These are phyloP conservation scores for Clangula hyemalis DNA, from an alignment of 2,797 vertebrate genomes.

Conservation along the genomic window DNA sequence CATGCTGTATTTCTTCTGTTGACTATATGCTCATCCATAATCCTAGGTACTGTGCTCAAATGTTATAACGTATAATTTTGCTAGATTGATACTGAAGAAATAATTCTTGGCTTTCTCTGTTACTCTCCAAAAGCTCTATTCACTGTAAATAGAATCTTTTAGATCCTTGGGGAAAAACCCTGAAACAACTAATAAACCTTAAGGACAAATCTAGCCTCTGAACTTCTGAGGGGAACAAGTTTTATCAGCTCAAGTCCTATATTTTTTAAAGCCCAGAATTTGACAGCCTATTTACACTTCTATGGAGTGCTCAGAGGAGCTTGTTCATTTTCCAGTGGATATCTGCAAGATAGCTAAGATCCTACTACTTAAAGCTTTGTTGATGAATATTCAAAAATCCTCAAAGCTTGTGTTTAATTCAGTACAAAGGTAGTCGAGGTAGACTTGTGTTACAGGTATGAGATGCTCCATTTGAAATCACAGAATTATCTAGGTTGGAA, in stretches of 20 bases:
- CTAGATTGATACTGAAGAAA: background rate
- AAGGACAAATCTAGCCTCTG: background rate
- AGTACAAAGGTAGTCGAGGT: background rate
- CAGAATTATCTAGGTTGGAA: no score
- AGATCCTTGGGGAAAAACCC: background rate
- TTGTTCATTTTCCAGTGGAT: background rate
- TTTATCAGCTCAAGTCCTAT: background rate
- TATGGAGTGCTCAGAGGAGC: background rate
- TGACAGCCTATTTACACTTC: background rate
- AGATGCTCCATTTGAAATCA: background rate
- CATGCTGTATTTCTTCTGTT: background rate
- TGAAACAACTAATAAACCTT: background rate
- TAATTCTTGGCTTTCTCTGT: background rate
- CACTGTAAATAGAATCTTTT: background rate
- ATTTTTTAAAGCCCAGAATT: background rate
- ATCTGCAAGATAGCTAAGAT: background rate
- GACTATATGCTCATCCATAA: background rate
- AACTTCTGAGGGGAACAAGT: background rate
- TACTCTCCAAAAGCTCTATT: background rate
- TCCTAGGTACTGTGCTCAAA: background rate
- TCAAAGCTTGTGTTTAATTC: background rate
- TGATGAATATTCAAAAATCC: background rate
- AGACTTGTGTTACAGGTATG: background rate
- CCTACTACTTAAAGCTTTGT: background rate
- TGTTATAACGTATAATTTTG: background rate